A percentile compares a stretch with the other conserved stretches of the same genome.
These are phyloP conservation scores for Deroptyus accipitrinus DNA, from an alignment of 2,113 vertebrate genomes.

Conservation along the genomic window DNA sequence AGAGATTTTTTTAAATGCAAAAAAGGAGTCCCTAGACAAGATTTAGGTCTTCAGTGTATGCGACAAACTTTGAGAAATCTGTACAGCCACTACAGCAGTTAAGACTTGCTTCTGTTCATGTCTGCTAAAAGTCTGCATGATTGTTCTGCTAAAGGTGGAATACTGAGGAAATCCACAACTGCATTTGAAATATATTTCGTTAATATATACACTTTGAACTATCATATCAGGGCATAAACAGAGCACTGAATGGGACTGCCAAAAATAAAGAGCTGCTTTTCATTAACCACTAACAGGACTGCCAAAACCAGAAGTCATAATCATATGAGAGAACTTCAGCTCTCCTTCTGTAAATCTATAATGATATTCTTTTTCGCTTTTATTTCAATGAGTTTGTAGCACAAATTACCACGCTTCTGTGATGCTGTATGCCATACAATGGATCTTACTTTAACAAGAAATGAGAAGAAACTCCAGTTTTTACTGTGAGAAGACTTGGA, in stretches of 20 bases:
- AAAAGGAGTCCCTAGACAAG: neutral
- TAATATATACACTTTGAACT: neutral
- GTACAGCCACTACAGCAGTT: neutral
- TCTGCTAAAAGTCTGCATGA: neutral
- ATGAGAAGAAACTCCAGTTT: neutral
- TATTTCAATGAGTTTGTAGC: neutral
- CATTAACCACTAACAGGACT: neutral
- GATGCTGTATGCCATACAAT: neutral
- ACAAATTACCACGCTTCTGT: neutral
- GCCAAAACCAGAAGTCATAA: slow-evolving; percentile 9
- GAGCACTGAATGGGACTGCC: neutral
- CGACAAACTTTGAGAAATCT: neutral
- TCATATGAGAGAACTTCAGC: neutral
- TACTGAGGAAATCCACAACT: neutral
- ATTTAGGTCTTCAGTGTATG: neutral
- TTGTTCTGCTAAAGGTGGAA: neutral
- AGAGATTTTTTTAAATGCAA: neutral
- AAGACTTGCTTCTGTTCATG: neutral
- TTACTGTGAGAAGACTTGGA: neutral
- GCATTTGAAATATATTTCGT: neutral
- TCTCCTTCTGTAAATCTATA: neutral
- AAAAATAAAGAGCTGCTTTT: neutral
- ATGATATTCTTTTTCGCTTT: neutral
- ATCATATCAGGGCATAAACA: neutral
- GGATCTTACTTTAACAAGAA: neutral